Evolutionary conservation across 2,113 vertebrate genomes (phyloP), one percentile per base, ranked within the genome.

Genomic region (Vireo altiloquus): DNA sequence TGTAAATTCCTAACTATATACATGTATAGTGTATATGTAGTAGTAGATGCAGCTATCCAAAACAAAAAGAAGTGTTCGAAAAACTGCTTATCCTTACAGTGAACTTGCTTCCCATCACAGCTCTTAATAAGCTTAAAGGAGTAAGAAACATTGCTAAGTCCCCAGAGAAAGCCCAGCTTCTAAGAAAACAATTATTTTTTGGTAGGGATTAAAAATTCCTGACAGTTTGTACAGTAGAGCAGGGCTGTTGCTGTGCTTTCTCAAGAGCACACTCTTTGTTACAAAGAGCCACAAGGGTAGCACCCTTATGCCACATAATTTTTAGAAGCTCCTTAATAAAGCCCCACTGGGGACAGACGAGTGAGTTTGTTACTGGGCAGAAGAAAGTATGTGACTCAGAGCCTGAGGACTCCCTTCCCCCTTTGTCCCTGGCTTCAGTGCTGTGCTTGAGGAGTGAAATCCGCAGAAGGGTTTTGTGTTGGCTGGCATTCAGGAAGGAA

Each of bases 281-380:
- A 30, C 10, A 31, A 42, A 53, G 0, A 2, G 49, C 17, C 49
- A 35, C 31, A 79, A 27, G 20, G 28, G 30, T 21, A 64, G 42
- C 59, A 82, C 31, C 31, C 11, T 46, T 35, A 44, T 0, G 27
- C 15, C n/a, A 54, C 21, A 53, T 37, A 56, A 8, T n/a, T 76
- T 35, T 22, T 39, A 31, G 3, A 39, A 63, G 71, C 71, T 75
- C 75, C 39, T 47, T 88, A 61, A 35, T 42, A 61, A 84, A 87
- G 35, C 7, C 56, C 30, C 65, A 71, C 0, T 5, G 61, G 44
- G 52, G 60, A 68, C 0, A 1, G 21, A 47, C 0, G 0, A 86
- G 10, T 44, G 27, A 74, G 39, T 74, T 42, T 71, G 77, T 84
- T 89, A 39, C 64, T 31, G 44, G 60, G 52, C 64, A 92, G 83